Evolutionary conservation across 2,113 vertebrate species (phyloP), one percentile per base, ranked within the genome.

Genomic region (Poicephalus gulielmi): DNA sequence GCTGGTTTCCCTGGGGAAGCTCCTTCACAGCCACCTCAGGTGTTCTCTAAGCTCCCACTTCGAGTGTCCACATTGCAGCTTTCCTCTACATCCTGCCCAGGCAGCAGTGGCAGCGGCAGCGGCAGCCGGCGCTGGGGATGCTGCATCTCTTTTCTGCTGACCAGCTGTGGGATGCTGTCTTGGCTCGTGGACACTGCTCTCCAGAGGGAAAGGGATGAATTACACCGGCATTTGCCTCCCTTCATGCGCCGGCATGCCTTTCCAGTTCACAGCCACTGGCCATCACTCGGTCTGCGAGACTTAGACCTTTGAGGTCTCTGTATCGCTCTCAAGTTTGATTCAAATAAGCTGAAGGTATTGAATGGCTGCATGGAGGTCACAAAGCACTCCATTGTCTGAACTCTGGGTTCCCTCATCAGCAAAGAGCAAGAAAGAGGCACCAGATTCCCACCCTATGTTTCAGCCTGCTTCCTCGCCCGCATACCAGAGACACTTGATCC

Each of bases 401-500:
- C 25, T 49, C 50, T 76, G 41, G 5, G 13, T 69, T 83, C 67
- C 30, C 13, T 62, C 5, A 2, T 49, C 43, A 83, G 16, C 0
- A 1, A 53, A 64, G 23, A 8, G 44, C 23, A 64, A 79, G 24
- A 64, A 59, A 64, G 44, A 53, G 27, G 12, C 14, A 49, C 2
- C 25, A 60, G n/a, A 66, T 75, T 53, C 23, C 35, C 33, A 35
- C 17, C 2, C 9, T 14, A 16, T 25, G 9, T 79, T 55, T 70
- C 2, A 0, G 10, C 25, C 7, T 13, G 9, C 8, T 69, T 75
- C 77, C 64, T 69, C 47, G 71, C n/a, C 25, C 31, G 7, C 0
- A 0, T 75, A 69, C 22, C 44, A 43, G 53, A 59, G 43, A 16
- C n/a, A 8, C 27, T 62, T 22, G 41, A 63, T 41, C 41, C 49